Conservation (phyloP, 2,113 vertebrate species). For the Danionella cerebrum region DNA sequence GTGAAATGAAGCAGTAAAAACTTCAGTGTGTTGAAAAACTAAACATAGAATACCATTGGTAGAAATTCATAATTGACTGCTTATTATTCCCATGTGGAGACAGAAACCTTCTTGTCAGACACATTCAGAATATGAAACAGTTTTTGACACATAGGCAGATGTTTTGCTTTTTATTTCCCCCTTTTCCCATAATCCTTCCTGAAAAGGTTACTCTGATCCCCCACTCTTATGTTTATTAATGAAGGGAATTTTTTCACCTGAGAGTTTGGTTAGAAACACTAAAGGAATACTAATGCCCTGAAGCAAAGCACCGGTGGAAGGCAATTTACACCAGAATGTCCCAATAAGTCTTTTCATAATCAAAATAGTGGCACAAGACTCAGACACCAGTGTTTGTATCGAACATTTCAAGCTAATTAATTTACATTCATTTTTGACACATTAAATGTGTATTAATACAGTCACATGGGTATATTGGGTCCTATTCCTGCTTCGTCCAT, state of each 20-base stretch:
- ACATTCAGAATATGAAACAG: slow-evolving; percentile 35
- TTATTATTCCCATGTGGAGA: slow-evolving; percentile 40
- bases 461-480: no score
- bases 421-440: no score
- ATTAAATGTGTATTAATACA: no score
- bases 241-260: slow-evolving; percentile 38
- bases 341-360: slow-evolving; percentile 2
- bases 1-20: neutral
- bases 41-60: neutral
- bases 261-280: slow-evolving; percentile 31
- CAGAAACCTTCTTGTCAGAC: slow-evolving; percentile 33
- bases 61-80: slow-evolving; percentile 31
- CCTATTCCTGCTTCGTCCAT: no score
- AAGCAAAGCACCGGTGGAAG: neutral
- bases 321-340: neutral
- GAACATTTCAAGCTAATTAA: no score
- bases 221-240: slow-evolving; percentile 43
- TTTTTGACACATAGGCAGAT: slow-evolving; percentile 41
- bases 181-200: slow-evolving; percentile 28
- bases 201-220: slow-evolving; percentile 34
- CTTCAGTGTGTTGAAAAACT: neutral
- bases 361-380: slow-evolving; percentile 1
- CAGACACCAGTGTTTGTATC: no score
- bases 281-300: slow-evolving; percentile 31
- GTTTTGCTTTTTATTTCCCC: slow-evolving; percentile 34